Percentiles rank a stretch among this genome's conserved stretches.
Conservation (phyloP, 1,140 invertebrate genomes). For the Zophobas morio region DNA sequence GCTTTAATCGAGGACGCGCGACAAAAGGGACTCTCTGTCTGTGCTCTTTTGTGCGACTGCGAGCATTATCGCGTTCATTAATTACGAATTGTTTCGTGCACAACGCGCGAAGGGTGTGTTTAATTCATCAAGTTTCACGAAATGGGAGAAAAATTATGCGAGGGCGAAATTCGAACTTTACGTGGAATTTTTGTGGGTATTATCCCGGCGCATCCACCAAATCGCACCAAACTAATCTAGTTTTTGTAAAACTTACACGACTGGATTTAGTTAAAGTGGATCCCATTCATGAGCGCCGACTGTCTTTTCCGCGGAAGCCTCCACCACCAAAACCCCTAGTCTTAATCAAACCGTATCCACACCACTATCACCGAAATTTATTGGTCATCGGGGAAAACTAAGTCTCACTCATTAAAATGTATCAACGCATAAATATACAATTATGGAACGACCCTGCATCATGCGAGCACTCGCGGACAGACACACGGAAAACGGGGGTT, state of each 20-base stretch:
- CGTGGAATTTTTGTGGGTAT: background rate
- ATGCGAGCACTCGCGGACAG: conserved; percentile 2
- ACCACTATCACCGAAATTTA: conserved; percentile 43
- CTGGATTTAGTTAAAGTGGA: conserved; percentile 66
- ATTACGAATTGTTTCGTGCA: conserved; percentile 30
- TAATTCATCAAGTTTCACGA: conserved; percentile 7
- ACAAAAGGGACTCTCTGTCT: background rate
- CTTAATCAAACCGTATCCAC: background rate
- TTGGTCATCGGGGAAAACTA: conserved; percentile 38
- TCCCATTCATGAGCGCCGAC: conserved; percentile 64
- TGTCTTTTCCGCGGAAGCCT: conserved; percentile 16
- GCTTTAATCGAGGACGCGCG: conserved; percentile 5
- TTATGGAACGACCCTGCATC: conserved; percentile 12
- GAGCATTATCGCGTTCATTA: conserved; percentile 17
- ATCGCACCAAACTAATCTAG: background rate
- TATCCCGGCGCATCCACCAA: background rate
- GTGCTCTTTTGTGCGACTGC: too few species aligned
- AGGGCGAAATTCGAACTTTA: background rate
- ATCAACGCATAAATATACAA: conserved; percentile 52
- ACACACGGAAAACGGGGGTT: background rate
- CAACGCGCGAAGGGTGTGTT: background rate
- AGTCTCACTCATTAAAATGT: conserved; percentile 51
- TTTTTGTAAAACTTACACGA: conserved; percentile 59
- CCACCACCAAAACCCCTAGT: background rate
- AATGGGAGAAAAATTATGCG: background rate